These are phyloP conservation scores for Styela clava DNA, from an alignment of 23 tunicate genomes.

Conservation along the genomic window DNA sequence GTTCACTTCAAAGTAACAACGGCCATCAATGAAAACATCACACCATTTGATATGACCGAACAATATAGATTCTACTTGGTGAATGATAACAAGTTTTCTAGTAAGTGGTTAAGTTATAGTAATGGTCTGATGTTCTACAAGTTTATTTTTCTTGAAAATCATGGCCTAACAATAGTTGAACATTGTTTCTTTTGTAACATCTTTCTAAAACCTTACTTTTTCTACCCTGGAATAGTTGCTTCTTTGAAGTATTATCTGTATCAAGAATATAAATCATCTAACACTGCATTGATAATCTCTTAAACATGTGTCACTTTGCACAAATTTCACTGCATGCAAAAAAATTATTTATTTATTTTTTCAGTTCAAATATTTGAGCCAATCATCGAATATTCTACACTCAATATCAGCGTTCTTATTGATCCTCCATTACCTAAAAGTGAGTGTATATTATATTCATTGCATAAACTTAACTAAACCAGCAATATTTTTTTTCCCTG, in stretches of 20 bases:
- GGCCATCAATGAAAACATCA: slow-evolving; percentile 38
- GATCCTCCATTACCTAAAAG: slow-evolving; percentile 6
- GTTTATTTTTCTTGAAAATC: neutral
- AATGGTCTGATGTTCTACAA: neutral
- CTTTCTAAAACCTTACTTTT: too few relatives aligned
- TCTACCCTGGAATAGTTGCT: too few relatives aligned
- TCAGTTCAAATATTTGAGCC: slow-evolving; percentile 10
- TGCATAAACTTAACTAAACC: too few relatives aligned
- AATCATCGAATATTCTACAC: neutral
- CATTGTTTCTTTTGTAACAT: too few relatives aligned
- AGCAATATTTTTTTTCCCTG: too few relatives aligned
- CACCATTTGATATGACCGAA: slow-evolving; percentile 63
- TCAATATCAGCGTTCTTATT: slow-evolving; percentile 16
- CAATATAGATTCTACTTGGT: neutral
- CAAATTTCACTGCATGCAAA: too few relatives aligned
- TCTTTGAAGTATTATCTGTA: too few relatives aligned
- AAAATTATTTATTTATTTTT: neutral
- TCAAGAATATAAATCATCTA: too few relatives aligned
- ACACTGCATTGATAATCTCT: too few relatives aligned
- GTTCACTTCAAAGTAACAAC: slow-evolving; percentile 44
- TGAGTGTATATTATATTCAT: too few relatives aligned
- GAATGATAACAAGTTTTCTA: neutral
- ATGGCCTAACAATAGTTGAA: too few relatives aligned
- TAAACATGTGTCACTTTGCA: too few relatives aligned
- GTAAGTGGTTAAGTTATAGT: slow-evolving; percentile 1